These are phyloP conservation scores for Hypotaenidia okinawae DNA, from an alignment of 2,797 vertebrate species.

Conservation along the genomic window DNA sequence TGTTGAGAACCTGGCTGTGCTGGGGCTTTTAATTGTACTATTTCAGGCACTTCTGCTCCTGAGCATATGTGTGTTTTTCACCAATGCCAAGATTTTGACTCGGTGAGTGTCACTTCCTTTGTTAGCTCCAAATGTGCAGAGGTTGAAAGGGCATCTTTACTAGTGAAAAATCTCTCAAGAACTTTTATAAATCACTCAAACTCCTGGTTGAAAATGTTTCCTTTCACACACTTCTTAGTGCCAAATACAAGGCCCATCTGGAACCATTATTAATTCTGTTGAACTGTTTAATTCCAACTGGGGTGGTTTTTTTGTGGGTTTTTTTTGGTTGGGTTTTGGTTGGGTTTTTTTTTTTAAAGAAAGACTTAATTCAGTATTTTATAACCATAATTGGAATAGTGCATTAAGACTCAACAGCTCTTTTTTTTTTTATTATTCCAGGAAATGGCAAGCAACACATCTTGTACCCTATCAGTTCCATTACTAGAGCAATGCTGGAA, in stretches of 20 bases:
- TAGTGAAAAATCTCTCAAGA: constrained; percentile 47
- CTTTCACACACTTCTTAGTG: constrained; percentile 58
- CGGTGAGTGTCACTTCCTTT: constrained; percentile 50
- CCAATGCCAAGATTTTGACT: constrained; percentile 47
- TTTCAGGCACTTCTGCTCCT: constrained; percentile 26
- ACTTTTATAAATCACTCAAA: constrained; percentile 61
- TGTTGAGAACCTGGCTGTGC: constrained; percentile 8
- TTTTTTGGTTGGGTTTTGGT: no score
- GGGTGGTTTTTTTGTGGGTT: no score
- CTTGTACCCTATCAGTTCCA: constrained; percentile 11
- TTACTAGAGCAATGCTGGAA: constrained; percentile 11
- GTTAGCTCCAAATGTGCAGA: constrained; percentile 59
- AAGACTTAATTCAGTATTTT: constrained; percentile 54
- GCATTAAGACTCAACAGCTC: constrained; percentile 44
- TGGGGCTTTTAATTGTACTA: not conserved
- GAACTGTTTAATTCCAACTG: constrained; percentile 54
- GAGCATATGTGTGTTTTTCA: constrained; percentile 42
- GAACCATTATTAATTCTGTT: constrained; percentile 66
- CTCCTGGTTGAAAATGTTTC: constrained; percentile 67
- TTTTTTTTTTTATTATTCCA: constrained; percentile 43
- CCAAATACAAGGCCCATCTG: constrained; percentile 64
- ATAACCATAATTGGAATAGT: constrained; percentile 61
- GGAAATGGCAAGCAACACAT: constrained; percentile 60
- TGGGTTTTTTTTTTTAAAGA: constrained; percentile 5
- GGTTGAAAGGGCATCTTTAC: constrained; percentile 55